Base-by-base conservation (phyloP, 1,140 invertebrate species). In the Panagrolaimus sp. region DNA sequence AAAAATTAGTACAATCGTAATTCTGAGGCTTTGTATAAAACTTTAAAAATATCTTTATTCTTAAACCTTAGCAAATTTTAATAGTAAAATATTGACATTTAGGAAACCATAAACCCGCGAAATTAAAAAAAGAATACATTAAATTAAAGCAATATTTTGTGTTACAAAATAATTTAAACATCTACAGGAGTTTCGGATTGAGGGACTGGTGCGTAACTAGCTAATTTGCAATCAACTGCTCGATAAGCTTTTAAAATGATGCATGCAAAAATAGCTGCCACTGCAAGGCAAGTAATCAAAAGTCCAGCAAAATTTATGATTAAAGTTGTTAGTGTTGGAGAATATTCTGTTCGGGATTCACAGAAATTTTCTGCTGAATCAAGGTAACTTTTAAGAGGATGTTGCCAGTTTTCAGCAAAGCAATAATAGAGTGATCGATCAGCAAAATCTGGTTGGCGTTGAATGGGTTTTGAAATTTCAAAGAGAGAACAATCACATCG, bases 341-440 rank as follows among this genome's bases (percentile, higher is more conserved):
- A 57, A 27, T 27, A 25, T 20, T 57, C 51, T n/a, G 20, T 27
- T 20, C 51, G 51, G 20, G 13, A 11, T 20, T 20, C 20, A 64
- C 44, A 46, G 46, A 57, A 72, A 9, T 70, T 16, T 63, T 73
- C 63, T n/a, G 71, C 63, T 14, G 63, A 45, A 38, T 73, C 73
- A 4, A 73, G 14, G 45, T 74, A 73, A 8, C 66, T 38, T 27
- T 64, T 62, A 11, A 73, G 53, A 7, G 72, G 72, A 53, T 73
- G 72, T 63, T 73, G 72, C 72, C 72, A 73, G 16, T 48, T 69
- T 42, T 73, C 73, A 5, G 72, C 38, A 51, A 73, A 73, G 63
- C 72, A 73, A 27, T 73, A 73, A 61, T 75, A 73, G 31, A 76
- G 51, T 9, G 13, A 71, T 9, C 72, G 73, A 62, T 73, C 72